phyloP scores from a whole-genome alignment of 2,113 vertebrate species.

The Myiozetetes cayanensis region DNA sequence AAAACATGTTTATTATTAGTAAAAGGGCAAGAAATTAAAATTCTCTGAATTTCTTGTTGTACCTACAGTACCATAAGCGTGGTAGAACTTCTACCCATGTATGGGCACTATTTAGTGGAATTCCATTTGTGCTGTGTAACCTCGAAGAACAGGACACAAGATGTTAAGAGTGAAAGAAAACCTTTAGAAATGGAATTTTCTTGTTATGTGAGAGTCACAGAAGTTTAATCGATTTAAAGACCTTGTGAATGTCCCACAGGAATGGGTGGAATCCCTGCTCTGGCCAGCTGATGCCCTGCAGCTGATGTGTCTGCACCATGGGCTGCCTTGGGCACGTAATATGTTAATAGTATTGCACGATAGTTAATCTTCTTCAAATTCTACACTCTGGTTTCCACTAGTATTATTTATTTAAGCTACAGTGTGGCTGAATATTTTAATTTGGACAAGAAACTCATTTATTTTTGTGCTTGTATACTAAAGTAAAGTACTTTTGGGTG shows the following conservation, averaged over 20 bases:
- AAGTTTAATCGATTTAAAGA: not conserved
- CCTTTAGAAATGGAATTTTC: not conserved
- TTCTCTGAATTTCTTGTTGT: not conserved
- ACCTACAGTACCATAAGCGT: not conserved
- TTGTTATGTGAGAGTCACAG: not conserved
- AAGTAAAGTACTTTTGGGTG: not conserved
- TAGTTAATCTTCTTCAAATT: not conserved
- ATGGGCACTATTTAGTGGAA: not conserved
- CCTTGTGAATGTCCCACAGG: not conserved
- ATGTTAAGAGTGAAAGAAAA: not conserved
- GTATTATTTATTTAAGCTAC: not conserved
- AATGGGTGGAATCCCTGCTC: not conserved
- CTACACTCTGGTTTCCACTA: not conserved
- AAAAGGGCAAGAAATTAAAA: not conserved
- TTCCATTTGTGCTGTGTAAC: not conserved
- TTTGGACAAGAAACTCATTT: not conserved
- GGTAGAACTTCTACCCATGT: not conserved
- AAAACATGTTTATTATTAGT: not conserved
- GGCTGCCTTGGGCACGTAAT: not conserved
- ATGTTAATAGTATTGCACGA: not conserved
- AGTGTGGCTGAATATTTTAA: not conserved
- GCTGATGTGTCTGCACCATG: not conserved
- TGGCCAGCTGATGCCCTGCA: not conserved
- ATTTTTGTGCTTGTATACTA: not conserved
- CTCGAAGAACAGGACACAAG: not conserved